Base-by-base conservation (phyloP, 1,140 invertebrate species). In the Drosophila athabasca region DNA sequence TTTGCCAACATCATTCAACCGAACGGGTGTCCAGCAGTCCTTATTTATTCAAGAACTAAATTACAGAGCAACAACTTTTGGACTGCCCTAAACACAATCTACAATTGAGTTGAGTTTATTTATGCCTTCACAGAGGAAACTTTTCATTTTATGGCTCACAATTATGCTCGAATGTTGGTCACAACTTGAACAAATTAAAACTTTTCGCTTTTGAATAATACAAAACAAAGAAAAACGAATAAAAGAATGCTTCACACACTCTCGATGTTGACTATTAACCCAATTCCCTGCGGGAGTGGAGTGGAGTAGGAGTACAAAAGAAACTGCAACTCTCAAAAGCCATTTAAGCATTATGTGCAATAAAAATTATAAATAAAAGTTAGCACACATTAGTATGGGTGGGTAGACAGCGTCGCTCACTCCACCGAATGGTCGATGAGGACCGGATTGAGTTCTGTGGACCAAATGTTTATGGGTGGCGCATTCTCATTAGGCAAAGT, bases 331-430 rank as follows among this genome's bases (percentile, higher is more conserved):
- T 79, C 76, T 84, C 50, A 61, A 71, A 57, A 71, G 61, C 71
- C 80, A 79, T 78, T 82, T 83, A 62, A 67, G 50, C 58, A 75
- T 71, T 49, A 75, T 84, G 70, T 71, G 65, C 80, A 71, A 79
- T 82, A 83, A 83, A 76, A 82, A 62, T 61, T 67, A 81, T 66
- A 78, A 67, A 77, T 81, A 77, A 81, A 77, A 52, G 46, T 39
- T 22, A n/a, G 24, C 29, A 26, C 48, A 22, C 52, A 52, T 24
- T 39, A 15, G 39, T 9, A 24, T 39, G 24, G 24, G 13, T 11
- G 35, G 9, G 45, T 17, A 49, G 46, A 19, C 26, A 22, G 13
- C 13, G n/a, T 6, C 22, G n/a, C 2, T 17, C 8, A 17, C 3
- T 17, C 8, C 46, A n/a, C n/a, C n/a, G n/a, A n/a, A n/a, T n/a